Evolutionary conservation across 2,888 invertebrate species (phyloP), one percentile per base, ranked within the genome.

Genomic region (Amiota communis): DNA sequence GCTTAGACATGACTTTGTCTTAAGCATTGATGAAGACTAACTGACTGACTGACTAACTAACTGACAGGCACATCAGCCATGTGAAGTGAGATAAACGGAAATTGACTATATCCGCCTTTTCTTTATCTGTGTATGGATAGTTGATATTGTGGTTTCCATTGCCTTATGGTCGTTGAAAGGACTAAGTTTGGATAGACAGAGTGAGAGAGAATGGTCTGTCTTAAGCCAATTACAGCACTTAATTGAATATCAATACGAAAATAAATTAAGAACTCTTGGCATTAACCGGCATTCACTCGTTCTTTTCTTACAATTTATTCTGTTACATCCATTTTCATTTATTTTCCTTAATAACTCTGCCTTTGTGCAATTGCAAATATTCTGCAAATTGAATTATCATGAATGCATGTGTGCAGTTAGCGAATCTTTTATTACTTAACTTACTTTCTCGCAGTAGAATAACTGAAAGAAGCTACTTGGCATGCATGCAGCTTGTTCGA

Each of bases 231-330:
- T 83, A 80, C 78, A 72, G 75, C 53, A 9, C 73, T 80, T 84
- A 85, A 85, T 86, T 86, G 80, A 86, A 83, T 86, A 76, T 72
- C 81, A 77, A 77, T 77, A 75, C 72, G 71, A 67, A 76, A 73
- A 75, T 57, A 68, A 72, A 72, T 67, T 73, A 73, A 63, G 63
- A 72, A 74, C 36, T 70, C 72, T 73, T 63, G 59, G 63, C 63
- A 36, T 63, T 63, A 36, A 63, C 23, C 23, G n/a, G 12, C 23
- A 36, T n/a, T 51, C 15, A 17, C 57, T 57, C 15, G 53, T 53
- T 53, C 15, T 1, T 15, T 53, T 53, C 8, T 8, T 53, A 10
- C 53, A 15, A 3, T 53, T 53, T 53, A 15, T 15, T 6, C 53
- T 8, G 6, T 9, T 53, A n/a, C 15, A 15, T 15, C 15, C n/a